phyloP scores from a whole-genome alignment of 2,888 invertebrate genomes.

The Rapana venosa region DNA sequence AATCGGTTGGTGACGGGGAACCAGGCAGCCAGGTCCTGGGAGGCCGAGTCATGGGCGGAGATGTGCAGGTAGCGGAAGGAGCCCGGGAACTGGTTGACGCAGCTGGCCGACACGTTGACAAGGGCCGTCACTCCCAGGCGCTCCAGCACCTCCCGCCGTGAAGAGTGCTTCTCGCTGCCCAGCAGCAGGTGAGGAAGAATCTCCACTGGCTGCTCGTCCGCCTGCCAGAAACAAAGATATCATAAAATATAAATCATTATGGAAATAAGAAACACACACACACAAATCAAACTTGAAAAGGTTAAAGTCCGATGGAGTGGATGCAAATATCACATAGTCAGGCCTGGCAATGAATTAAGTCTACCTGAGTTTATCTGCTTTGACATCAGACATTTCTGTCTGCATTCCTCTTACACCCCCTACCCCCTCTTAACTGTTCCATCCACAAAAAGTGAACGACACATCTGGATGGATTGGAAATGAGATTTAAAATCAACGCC shows the following conservation, averaged over 20 bases:
- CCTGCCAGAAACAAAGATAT: background rate
- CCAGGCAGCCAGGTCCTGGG: conserved; percentile 76
- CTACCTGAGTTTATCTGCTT: no score
- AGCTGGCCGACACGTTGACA: conserved; percentile 77
- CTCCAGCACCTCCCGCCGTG: conserved; percentile 62
- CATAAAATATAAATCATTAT: background rate
- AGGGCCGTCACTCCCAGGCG: conserved; percentile 77
- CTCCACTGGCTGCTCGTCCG: conserved; percentile 72
- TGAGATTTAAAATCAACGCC: no score
- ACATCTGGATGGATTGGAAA: no score
- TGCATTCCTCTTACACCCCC: no score
- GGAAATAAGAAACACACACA: background rate
- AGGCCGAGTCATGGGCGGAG: conserved; percentile 76
- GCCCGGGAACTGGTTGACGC: conserved; percentile 66
- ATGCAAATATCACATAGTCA: background rate
- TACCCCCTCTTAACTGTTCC: no score
- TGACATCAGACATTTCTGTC: no score
- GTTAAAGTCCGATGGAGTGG: background rate
- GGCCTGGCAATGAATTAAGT: background rate
- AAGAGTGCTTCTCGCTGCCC: conserved; percentile 71
- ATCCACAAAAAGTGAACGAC: no score
- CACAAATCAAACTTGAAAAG: background rate
- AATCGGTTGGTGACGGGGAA: conserved; percentile 77
- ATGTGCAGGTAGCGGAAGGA: conserved; percentile 77
- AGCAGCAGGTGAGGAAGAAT: conserved; percentile 73